Evolutionary conservation across 2,113 vertebrate species (phyloP), one percentile per base, ranked within the genome.

Genomic region (Heloderma charlesbogerti): DNA sequence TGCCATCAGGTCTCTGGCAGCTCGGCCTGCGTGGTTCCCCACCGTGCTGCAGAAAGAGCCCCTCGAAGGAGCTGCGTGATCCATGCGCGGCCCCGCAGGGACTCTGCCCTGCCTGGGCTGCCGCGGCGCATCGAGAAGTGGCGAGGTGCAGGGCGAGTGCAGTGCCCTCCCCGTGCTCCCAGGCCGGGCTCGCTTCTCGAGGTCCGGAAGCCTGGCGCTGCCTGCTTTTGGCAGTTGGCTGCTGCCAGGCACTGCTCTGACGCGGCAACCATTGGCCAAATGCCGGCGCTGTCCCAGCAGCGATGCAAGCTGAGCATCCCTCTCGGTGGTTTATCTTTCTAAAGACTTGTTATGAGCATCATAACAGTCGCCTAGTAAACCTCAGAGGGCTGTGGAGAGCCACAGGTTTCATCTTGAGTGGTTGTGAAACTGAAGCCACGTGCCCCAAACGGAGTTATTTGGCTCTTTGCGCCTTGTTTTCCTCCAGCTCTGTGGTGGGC

Each of bases 361-460:
- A 71, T 2, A 2, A 66, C 87, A 80, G 86, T 0, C 0, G 13
- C 63, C 81, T 85, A 85, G 80, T 18, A 91, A 93, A 93, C 88
- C 89, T 94, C 92, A 90, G 69, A 79, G 87, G 72, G 87, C 90
- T 92, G 88, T 90, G 94, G 91, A 82, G 48, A 95, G 94, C 90
- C 93, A 25, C 90, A 57, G 1, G 3, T 84, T 82, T 92, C 34
- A 7, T 0, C 60, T 48, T 0, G 0, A 87, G 57, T 40, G 89
- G 80, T 94, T 94, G 89, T 84, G 88, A 94, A 95, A 90, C 54
- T 2, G 57, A 86, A 93, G 79, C 92, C 93, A 69, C 43, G 43
- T 85, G 72, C 82, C 63, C 16, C 45, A 45, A 71, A 37, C 45
- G 43, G 34, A 72, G 69, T 22, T 29, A 40, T 57, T 40, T 34